phyloP scores from a whole-genome alignment of 1,140 invertebrate species.

The Drosophila nikananu region DNA sequence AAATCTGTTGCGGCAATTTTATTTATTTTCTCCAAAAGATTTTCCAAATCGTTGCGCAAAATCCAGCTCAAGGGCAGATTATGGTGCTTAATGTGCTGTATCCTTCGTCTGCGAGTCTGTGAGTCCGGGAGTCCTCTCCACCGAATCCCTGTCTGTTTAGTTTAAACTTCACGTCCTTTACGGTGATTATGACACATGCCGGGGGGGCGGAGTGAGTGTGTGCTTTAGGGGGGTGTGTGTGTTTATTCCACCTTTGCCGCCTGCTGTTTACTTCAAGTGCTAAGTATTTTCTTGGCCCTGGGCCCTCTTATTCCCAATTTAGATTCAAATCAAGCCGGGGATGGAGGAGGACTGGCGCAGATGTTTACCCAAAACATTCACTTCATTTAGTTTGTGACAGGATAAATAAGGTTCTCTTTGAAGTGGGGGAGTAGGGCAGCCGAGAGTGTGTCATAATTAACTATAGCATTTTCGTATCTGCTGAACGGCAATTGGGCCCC shows the following conservation, averaged over 20 bases:
- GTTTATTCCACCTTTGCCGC: conserved; percentile 34
- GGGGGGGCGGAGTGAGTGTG: conserved; percentile 3
- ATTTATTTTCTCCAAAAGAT: conserved; percentile 73
- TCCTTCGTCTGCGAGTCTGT: conserved; percentile 4
- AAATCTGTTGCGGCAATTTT: conserved; percentile 43
- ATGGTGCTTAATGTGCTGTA: conserved; percentile 48
- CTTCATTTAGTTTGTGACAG: conserved; percentile 76
- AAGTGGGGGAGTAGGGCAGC: conserved; percentile 28
- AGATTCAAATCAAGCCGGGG: conserved; percentile 47
- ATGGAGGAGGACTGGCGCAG: conserved; percentile 34
- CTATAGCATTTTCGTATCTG: conserved; percentile 38
- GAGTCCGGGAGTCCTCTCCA: neutral
- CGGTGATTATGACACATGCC: conserved; percentile 78
- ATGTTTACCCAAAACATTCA: conserved; percentile 77
- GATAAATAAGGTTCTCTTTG: conserved; percentile 58
- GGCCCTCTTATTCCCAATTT: conserved; percentile 71
- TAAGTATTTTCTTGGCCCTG: conserved; percentile 14
- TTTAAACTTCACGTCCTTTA: conserved; percentile 78
- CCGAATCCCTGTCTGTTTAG: conserved; percentile 68
- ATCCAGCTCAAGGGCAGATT: conserved; percentile 65
- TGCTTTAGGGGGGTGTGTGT: neutral
- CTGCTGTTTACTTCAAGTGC: conserved; percentile 46
- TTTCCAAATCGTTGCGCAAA: conserved; percentile 80
- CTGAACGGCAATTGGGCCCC: conserved; percentile 24
- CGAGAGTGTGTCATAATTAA: conserved; percentile 70